A percentile compares a stretch with the other conserved stretches of the same genome.
phyloP scores from a whole-genome alignment of 2,888 invertebrate genomes.

The Loripinus fragilis region DNA sequence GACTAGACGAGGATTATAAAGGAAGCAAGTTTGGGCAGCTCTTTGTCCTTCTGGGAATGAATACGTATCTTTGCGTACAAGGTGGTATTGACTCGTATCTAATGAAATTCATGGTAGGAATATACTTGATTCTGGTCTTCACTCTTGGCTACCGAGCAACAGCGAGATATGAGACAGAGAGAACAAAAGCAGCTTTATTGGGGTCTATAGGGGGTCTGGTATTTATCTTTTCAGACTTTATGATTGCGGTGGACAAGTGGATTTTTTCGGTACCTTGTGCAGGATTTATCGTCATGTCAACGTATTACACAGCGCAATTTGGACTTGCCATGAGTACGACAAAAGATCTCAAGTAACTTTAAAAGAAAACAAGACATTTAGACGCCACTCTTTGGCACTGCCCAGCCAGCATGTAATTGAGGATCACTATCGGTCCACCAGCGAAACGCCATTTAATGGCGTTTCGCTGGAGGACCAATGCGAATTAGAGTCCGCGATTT shows the following conservation, averaged over 20 bases:
- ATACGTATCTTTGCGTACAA: slow-evolving; percentile 49
- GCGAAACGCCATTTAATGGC: no score
- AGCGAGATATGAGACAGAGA: slow-evolving; percentile 59
- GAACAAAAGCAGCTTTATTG: slow-evolving; percentile 54
- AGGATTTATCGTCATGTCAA: slow-evolving; percentile 64
- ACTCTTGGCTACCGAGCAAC: slow-evolving; percentile 68
- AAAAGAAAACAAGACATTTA: no score
- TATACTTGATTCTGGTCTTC: slow-evolving; percentile 67
- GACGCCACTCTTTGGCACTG: no score
- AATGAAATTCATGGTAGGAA: slow-evolving; percentile 53
- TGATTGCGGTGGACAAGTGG: slow-evolving; percentile 74
- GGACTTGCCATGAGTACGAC: slow-evolving; percentile 66
- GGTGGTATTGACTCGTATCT: slow-evolving; percentile 58
- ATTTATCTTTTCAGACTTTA: slow-evolving; percentile 71
- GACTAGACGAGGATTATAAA: slow-evolving; percentile 37
- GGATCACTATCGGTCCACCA: no score
- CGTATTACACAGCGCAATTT: slow-evolving; percentile 73
- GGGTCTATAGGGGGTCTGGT: slow-evolving; percentile 66
- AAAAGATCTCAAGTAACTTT: slow-evolving; percentile 25
- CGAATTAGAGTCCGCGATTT: no score
- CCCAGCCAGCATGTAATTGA: no score
- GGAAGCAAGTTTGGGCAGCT: slow-evolving; percentile 55
- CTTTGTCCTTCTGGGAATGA: slow-evolving; percentile 55
- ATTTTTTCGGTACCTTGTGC: slow-evolving; percentile 58
- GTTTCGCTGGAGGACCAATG: no score